Evolutionary conservation across 30 jellyfish, hydroid and myxozoan genomes (phyloP), one percentile per base, ranked within the genome.

Genomic region (Cassiopea xamachana): DNA sequence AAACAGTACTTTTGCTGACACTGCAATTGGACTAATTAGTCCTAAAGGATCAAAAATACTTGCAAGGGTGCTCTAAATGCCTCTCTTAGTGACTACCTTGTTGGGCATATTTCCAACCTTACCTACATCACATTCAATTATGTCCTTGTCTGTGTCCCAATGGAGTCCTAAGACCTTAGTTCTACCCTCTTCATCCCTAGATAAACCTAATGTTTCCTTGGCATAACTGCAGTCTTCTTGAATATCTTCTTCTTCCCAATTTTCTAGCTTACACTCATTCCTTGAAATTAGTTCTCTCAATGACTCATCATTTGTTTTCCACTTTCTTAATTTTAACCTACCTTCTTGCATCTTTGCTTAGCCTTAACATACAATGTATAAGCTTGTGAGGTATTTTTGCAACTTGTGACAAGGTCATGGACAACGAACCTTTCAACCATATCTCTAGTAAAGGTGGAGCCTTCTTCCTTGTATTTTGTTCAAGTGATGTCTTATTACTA

Each of bases 91-190:
- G 61, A 73, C 85, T 68, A 70, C 64, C 43, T 13, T 60, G 7
- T 72, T 5, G n/a, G 78, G 83, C 1, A 45, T 73, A 46, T 60
- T 50, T 18, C 74, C 92, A 5, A 75, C n/a, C 80, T 60, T 47
- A 7, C 85, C 77, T 13, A 84, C 50, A 70, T 84, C 83, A 70
- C 68, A 84, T 48, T 84, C 85, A 49, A 69, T 16, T 7, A 58
- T 68, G 75, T 84, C 92, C 74, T 73, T 48, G 43, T 84, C 83
- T 46, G 78, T 84, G 77, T 84, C 79, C 92, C 92, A 84, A 27
- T 83, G 77, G 75, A 84, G 2, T 49, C 92, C 92, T 5, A 84
- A 46, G n/a, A 84, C 92, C 74, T 84, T 84, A 7, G 83, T 84
- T 46, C 68, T 70, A 48, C 85, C 74, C 64, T 59, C 86, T 3